Percentiles rank a stretch among this genome's conserved stretches.
phyloP scores from a whole-genome alignment of 2,113 vertebrate species.

The Plecturocebus donacophilus region DNA sequence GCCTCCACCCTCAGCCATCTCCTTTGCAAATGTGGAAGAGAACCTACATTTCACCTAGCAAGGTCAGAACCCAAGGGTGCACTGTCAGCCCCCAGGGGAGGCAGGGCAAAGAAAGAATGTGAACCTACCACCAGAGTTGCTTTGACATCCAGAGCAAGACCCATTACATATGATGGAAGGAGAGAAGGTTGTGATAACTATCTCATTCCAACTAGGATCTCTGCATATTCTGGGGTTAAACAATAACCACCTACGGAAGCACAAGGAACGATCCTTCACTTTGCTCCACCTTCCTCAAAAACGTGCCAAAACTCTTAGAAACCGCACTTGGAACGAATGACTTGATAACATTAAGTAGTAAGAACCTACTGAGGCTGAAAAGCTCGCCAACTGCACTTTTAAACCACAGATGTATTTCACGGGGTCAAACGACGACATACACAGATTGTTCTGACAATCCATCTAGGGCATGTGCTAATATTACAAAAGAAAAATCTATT shows the following conservation, averaged over 20 bases:
- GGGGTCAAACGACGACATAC: neutral
- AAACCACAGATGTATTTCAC: neutral
- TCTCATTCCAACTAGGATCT: neutral
- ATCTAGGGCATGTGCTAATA: accelerated
- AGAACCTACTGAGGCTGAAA: neutral
- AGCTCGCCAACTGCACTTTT: neutral
- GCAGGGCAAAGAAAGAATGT: neutral
- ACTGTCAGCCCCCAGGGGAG: neutral
- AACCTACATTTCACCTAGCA: neutral
- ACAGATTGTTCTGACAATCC: neutral
- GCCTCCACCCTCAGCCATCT: neutral
- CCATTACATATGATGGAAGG: neutral
- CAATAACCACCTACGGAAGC: accelerated
- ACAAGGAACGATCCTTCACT: accelerated
- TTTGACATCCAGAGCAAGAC: neutral
- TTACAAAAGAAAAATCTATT: accelerated
- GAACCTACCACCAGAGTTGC: accelerated
- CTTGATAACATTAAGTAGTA: no score
- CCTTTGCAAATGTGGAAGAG: neutral
- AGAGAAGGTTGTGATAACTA: accelerated
- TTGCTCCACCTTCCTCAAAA: neutral
- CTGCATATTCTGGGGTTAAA: neutral
- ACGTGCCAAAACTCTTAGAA: neutral
- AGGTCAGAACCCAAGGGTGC: neutral
- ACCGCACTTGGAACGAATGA: neutral